Percentiles rank a stretch among this genome's conserved stretches.
Evolutionary conservation across 2,888 invertebrate species (phyloP).

Genomic region (Fissipunctia ypsillon): DNA sequence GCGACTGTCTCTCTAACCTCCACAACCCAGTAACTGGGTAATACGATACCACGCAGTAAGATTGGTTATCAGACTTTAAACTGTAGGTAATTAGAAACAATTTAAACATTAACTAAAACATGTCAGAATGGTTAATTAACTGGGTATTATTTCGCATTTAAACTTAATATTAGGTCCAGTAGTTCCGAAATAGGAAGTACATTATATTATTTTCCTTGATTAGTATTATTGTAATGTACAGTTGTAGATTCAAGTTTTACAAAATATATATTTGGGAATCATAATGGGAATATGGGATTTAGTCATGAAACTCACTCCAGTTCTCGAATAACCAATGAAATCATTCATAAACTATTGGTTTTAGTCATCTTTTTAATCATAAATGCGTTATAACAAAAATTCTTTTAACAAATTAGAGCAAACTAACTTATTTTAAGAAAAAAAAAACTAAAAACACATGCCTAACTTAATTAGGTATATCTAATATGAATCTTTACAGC

Average conservation of each 20-base stretch:
- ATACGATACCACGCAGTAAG: not conserved
- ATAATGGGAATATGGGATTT: not conserved
- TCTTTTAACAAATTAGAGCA: not conserved
- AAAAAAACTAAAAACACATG: not conserved
- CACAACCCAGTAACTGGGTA: not conserved
- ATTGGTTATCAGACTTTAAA: not conserved
- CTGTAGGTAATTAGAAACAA: constrained; percentile 1
- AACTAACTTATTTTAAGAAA: not conserved
- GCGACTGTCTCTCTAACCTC: not conserved
- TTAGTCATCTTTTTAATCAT: too few species aligned
- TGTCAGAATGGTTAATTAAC: constrained; percentile 9
- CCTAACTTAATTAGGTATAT: not conserved
- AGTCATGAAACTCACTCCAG: not conserved
- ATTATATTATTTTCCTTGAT: constrained; percentile 48
- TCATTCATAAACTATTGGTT: too few species aligned
- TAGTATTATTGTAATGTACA: constrained; percentile 33
- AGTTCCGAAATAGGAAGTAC: constrained; percentile 38
- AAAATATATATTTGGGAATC: too few species aligned
- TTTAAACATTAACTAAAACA: not conserved
- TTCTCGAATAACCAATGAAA: not conserved
- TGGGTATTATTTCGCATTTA: constrained; percentile 24
- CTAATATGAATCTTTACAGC: not conserved
- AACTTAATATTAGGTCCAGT: constrained; percentile 13
- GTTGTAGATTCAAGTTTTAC: constrained; percentile 2
- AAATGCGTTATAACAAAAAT: not conserved